Conservation (phyloP, 1,140 invertebrate species). For the Ditylenchus dipsaci region DNA sequence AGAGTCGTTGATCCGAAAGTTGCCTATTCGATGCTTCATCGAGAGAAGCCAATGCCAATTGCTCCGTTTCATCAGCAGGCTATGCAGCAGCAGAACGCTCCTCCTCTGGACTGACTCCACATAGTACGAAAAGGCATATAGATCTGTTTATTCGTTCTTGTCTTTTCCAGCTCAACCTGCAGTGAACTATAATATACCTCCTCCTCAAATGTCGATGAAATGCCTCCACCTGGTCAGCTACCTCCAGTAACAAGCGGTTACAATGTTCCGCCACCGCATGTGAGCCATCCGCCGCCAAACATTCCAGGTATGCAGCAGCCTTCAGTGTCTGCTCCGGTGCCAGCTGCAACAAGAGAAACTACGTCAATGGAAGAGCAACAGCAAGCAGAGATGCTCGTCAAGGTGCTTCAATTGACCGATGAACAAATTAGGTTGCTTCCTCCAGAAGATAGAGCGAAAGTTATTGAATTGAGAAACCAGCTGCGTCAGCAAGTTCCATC, state of each 20-base stretch:
- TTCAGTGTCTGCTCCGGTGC: slow-evolving; percentile 41
- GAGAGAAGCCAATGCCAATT: slow-evolving; percentile 69
- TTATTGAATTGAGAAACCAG: slow-evolving; percentile 93
- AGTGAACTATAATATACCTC: not conserved
- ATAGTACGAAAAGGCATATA: not conserved
- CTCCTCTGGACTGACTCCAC: not conserved
- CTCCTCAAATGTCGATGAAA: slow-evolving; percentile 10
- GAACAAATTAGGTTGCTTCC: slow-evolving; percentile 94
- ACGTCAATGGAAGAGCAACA: slow-evolving; percentile 48
- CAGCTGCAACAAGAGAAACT: slow-evolving; percentile 13
- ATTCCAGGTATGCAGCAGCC: not conserved
- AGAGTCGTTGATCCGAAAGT: slow-evolving; percentile 90
- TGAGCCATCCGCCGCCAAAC: slow-evolving; percentile 28
- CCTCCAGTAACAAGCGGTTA: slow-evolving; percentile 61
- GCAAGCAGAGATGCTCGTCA: slow-evolving; percentile 57
- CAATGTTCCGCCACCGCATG: slow-evolving; percentile 8
- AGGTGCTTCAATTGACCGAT: slow-evolving; percentile 89
- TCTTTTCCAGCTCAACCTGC: slow-evolving; percentile 16
- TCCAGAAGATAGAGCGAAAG: slow-evolving; percentile 90
- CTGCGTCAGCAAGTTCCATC: slow-evolving; percentile 22
- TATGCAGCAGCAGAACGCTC: not conserved
- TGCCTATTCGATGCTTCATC: slow-evolving; percentile 84
- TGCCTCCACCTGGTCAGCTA: slow-evolving; percentile 53
- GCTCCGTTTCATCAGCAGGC: slow-evolving; percentile 58
- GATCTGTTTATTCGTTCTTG: not conserved